A percentile compares a stretch with the other conserved stretches of the same genome.
Conservation (phyloP, 2,888 invertebrate genomes). For the Meteorus colon region DNA sequence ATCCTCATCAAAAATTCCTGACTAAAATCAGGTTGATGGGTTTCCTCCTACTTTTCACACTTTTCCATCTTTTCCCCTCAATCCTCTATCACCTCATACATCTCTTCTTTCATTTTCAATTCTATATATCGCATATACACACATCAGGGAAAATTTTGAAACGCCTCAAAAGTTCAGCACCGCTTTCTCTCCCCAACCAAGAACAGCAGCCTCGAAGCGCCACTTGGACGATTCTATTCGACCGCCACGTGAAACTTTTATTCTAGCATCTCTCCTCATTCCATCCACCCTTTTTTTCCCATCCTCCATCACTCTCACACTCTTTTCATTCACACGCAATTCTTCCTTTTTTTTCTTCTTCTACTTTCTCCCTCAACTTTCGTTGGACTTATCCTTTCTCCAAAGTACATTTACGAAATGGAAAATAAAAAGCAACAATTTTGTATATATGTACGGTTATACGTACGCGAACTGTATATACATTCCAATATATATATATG, state of each 20-base stretch:
- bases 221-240: constrained; percentile 62
- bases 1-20: background rate
- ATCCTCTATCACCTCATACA: background rate
- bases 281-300: background rate
- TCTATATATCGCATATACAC: background rate
- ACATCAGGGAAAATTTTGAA: constrained; percentile 58
- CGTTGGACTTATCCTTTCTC: constrained; percentile 42
- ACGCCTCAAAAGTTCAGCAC: constrained; percentile 65
- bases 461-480: background rate
- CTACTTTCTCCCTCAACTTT: constrained; percentile 22
- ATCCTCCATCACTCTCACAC: constrained; percentile 39
- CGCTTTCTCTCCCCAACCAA: constrained; percentile 60
- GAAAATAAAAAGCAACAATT: constrained; percentile 43
- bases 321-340: background rate
- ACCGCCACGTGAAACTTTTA: constrained; percentile 60
- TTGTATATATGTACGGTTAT: background rate
- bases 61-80: background rate
- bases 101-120: background rate
- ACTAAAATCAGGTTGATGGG: background rate
- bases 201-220: constrained; percentile 58
- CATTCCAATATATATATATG: constrained; percentile 28
- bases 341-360: constrained; percentile 40
- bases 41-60: background rate
- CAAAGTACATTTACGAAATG: constrained; percentile 31
- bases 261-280: constrained; percentile 49